Evolutionary conservation across 1,140 invertebrate genomes (phyloP).

Genomic region (Myzus persicae): DNA sequence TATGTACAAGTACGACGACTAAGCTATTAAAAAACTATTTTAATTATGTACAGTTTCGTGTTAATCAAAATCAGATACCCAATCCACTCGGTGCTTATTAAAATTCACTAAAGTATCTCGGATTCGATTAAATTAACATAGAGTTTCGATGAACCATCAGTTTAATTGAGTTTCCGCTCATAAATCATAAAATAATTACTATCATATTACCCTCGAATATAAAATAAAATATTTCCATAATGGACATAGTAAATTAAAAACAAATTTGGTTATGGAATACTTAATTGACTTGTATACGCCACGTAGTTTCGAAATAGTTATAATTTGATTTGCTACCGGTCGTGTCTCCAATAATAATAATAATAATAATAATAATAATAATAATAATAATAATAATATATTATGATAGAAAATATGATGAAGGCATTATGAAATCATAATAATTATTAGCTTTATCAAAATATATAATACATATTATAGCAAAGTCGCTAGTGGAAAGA

Average conservation of each 20-base stretch:
- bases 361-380: no score
- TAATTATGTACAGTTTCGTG: background rate
- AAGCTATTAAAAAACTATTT: slow-evolving; percentile 6
- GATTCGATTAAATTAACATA: background rate
- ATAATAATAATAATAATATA: no score
- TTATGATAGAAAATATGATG: background rate
- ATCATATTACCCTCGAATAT: background rate
- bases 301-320: background rate
- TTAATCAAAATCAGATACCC: background rate
- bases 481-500: no score
- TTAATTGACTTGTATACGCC: background rate
- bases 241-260: background rate
- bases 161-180: background rate
- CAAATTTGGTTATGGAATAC: background rate
- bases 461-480: no score
- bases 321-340: background rate
- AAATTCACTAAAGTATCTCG: background rate
- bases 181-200: background rate
- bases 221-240: background rate
- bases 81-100: background rate
- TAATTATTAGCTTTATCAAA: background rate
- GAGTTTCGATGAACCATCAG: background rate
- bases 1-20: background rate
- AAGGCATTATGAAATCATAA: background rate
- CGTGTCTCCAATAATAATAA: no score